Evolutionary conservation across 2,113 vertebrate genomes (phyloP).

Genomic region (Actenoides hombroni): DNA sequence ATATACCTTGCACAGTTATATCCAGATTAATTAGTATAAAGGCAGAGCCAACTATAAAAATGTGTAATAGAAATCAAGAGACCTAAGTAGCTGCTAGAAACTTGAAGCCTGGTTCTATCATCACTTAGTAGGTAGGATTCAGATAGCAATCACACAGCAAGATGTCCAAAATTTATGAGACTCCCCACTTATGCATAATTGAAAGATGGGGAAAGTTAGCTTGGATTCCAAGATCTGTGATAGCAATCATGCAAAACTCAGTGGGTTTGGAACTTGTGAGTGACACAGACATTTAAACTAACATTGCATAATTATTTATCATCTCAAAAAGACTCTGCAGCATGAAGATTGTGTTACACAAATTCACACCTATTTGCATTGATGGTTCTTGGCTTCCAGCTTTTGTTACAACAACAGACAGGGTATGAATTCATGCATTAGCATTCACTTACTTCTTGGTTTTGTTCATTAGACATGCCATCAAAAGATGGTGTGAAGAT

Average conservation of each 20-base stretch:
- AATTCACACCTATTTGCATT: not conserved
- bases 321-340: not conserved
- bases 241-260: not conserved
- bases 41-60: not conserved
- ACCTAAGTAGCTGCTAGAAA: not conserved
- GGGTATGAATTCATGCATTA: not conserved
- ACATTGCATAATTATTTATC: not conserved
- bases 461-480: not conserved
- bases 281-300: not conserved
- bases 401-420: not conserved
- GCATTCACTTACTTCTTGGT: not conserved
- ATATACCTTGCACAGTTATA: not conserved
- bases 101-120: not conserved
- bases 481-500: not conserved
- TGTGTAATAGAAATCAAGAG: not conserved
- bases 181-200: not conserved
- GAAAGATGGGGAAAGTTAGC: not conserved
- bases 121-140: constrained; percentile 1
- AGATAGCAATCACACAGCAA: not conserved
- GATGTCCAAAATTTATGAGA: constrained; percentile 51
- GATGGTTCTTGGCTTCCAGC: not conserved
- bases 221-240: not conserved
- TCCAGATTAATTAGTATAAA: not conserved
- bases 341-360: not conserved
- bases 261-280: not conserved